Evolutionary conservation across 2,888 invertebrate genomes (phyloP).

Genomic region (Limnephilus rhombicus): DNA sequence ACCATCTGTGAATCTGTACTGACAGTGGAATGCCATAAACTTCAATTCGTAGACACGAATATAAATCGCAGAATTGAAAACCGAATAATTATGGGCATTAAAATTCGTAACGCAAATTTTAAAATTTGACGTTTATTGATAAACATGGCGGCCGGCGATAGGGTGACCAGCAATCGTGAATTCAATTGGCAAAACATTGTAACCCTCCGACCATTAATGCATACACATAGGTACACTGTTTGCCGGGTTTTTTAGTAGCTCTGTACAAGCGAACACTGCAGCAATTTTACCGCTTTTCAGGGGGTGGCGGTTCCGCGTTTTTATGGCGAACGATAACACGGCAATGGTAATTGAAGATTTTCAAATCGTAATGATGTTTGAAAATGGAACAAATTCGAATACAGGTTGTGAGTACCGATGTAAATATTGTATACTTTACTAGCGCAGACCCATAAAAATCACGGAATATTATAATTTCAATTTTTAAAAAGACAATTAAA

Average conservation of each 20-base stretch:
- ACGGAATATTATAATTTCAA: too few species aligned
- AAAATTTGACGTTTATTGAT: slow-evolving; percentile 39
- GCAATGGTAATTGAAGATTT: neutral
- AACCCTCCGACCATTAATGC: slow-evolving; percentile 48
- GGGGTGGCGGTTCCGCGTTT: neutral
- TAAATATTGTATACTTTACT: too few species aligned
- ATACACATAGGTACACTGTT: slow-evolving; percentile 4
- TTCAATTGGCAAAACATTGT: slow-evolving; percentile 54
- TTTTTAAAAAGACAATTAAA: too few species aligned
- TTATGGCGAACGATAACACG: neutral
- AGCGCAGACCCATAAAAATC: too few species aligned
- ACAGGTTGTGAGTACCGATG: neutral
- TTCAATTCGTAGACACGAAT: neutral
- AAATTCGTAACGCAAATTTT: slow-evolving; percentile 35
- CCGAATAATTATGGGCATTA: neutral
- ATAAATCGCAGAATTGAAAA: neutral
- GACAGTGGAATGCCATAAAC: neutral
- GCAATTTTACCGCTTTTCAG: neutral
- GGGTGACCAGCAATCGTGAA: slow-evolving; percentile 47
- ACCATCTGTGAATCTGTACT: neutral
- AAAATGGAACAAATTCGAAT: neutral
- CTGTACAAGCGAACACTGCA: neutral
- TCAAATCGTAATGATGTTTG: neutral
- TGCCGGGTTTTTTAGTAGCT: neutral
- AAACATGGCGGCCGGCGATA: slow-evolving; percentile 49